Conservation (phyloP, 2,797 vertebrate genomes). For the Coluber constrictor region DNA sequence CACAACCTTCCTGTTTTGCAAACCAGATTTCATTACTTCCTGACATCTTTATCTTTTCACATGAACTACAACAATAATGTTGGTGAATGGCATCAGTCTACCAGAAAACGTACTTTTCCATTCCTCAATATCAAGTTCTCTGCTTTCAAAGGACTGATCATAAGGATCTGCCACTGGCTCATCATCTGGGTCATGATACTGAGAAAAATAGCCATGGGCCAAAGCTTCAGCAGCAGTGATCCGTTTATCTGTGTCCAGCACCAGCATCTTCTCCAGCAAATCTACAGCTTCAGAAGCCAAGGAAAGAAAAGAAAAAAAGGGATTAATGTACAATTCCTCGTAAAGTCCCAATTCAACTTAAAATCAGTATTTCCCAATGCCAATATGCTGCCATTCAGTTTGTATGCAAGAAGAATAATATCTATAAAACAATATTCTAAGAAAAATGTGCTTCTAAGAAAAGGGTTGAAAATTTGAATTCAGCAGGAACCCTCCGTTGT, state of each 20-base stretch:
- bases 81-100: accelerated
- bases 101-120: conserved; percentile 87
- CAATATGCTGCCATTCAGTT: not conserved
- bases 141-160: conserved; percentile 96
- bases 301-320: not conserved
- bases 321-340: not conserved
- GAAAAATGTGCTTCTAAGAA: not conserved
- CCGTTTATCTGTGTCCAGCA: conserved; percentile 94
- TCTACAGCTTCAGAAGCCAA: conserved; percentile 81
- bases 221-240: conserved; percentile 92
- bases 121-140: conserved; percentile 93
- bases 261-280: conserved; percentile 96
- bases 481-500: not conserved
- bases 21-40: not conserved
- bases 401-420: not conserved
- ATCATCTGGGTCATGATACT: conserved; percentile 95
- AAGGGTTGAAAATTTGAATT: not conserved
- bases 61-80: not conserved
- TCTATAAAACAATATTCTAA: not conserved
- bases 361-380: not conserved
- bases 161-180: conserved; percentile 95
- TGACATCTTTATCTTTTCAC: not conserved
- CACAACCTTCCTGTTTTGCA: not conserved
- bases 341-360: not conserved
- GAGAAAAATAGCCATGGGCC: conserved; percentile 89